Conservation (phyloP, 2,113 vertebrate species). For the Takifugu bimaculatus region DNA sequence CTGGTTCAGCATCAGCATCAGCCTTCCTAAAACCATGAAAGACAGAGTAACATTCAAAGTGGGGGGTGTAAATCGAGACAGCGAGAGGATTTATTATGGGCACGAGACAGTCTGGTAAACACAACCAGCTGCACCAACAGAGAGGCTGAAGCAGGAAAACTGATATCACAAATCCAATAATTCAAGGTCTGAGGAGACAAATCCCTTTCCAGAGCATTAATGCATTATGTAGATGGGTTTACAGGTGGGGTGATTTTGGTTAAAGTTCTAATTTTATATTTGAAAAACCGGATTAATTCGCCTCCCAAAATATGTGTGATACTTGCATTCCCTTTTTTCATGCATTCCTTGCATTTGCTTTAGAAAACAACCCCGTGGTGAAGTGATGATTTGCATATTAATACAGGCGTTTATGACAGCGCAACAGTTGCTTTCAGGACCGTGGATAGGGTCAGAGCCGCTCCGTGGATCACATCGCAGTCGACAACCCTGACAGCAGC, state of each 20-base stretch:
- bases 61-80: conserved; percentile 15
- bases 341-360: neutral
- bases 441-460: conserved; percentile 40
- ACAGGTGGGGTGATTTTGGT: neutral
- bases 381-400: conserved; percentile 28
- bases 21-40: conserved; percentile 59
- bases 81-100: neutral
- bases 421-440: conserved; percentile 56
- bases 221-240: neutral
- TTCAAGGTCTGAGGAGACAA: neutral
- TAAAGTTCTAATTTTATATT: conserved; percentile 10
- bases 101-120: conserved; percentile 9
- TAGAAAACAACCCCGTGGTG: neutral
- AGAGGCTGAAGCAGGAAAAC: conserved; percentile 1
- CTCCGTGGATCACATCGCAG: conserved; percentile 31
- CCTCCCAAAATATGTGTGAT: conserved; percentile 9
- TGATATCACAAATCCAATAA: neutral
- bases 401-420: conserved; percentile 29
- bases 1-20: conserved; percentile 68
- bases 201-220: conserved; percentile 7
- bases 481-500: conserved; percentile 7
- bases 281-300: neutral
- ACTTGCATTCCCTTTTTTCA: neutral
- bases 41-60: conserved; percentile 14
- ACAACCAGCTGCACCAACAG: conserved; percentile 4